Evolutionary conservation across 2,797 vertebrate species (phyloP), one percentile per base, ranked within the genome.

Genomic region (Pseudochirops cupreus): DNA sequence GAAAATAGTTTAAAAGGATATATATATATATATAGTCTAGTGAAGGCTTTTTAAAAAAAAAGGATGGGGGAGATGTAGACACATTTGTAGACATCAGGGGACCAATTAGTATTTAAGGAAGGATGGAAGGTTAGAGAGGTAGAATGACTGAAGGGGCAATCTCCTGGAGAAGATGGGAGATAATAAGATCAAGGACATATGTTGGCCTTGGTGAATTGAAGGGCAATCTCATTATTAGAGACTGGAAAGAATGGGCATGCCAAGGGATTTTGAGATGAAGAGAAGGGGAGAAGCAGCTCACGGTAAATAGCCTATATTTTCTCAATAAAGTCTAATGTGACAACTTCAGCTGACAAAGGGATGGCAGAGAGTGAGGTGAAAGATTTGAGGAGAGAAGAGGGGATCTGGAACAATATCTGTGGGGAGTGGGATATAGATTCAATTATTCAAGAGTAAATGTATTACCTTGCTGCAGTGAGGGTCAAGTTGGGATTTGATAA

Each of bases 131-230:
- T 82, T 82, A 82, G 39, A 82, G 2, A 82, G 67, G 39, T 87
- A 87, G 74, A 21, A 26, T 87, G 74, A 87, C 74, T 87, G 74
- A 87, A 87, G 74, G 74, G 74, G 39, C 74, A 87, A 87, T 87
- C 21, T 87, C 21, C 7, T 26, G 21, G 10, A 87, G 74, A 87
- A 87, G 74, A 87, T 50, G 10, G 39, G 74, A 87, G 21, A 50
- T 87, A 87, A 46, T 87, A 9, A 87, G 39, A 87, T 46, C 74
- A 50, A 87, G 74, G 39, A 87, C 74, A 50, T 50, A 46, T 87
- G 39, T 28, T 87, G 21, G 39, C 74, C 74, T 87, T 50, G 39
- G 39, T 87, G 74, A 87, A 46, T 26, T 46, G 39, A 46, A 87
- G 39, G 74, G 74, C 39, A 26, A 50, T 87, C 74, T 87, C 21